Conservation (phyloP, 2,888 invertebrate species). For the Phyllotreta striolata region DNA sequence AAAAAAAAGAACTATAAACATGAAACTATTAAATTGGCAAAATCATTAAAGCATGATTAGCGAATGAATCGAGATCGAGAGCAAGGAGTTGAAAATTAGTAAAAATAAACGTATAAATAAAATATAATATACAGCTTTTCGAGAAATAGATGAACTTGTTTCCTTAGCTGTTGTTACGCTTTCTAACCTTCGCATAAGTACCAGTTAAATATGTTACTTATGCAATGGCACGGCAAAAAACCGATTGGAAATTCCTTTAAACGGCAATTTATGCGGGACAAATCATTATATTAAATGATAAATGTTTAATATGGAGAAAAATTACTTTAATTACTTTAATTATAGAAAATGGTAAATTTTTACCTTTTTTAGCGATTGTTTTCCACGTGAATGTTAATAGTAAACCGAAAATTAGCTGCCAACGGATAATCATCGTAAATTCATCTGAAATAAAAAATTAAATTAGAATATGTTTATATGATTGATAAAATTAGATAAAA, state of each 20-base stretch:
- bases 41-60: no score
- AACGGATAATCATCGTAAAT: constrained; percentile 50
- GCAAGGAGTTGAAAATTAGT: background rate
- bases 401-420: constrained; percentile 50
- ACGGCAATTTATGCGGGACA: no score
- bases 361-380: constrained; percentile 48
- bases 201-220: background rate
- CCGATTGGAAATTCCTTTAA: no score
- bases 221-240: background rate
- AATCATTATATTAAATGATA: background rate
- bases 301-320: background rate
- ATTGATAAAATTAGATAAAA: no score
- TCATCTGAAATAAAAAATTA: constrained; percentile 47
- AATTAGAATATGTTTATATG: no score
- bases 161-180: constrained; percentile 19
- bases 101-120: constrained; percentile 1
- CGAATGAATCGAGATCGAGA: no score
- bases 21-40: no score
- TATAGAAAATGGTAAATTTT: constrained; percentile 23
- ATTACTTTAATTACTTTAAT: background rate
- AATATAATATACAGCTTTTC: no score
- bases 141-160: constrained; percentile 10
- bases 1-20: no score
- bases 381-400: constrained; percentile 43
- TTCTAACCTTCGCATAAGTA: constrained; percentile 18